Percentiles rank a stretch among this genome's conserved stretches.
Conservation (phyloP, 1,140 invertebrate species). For the Eufriesea mexicana region DNA sequence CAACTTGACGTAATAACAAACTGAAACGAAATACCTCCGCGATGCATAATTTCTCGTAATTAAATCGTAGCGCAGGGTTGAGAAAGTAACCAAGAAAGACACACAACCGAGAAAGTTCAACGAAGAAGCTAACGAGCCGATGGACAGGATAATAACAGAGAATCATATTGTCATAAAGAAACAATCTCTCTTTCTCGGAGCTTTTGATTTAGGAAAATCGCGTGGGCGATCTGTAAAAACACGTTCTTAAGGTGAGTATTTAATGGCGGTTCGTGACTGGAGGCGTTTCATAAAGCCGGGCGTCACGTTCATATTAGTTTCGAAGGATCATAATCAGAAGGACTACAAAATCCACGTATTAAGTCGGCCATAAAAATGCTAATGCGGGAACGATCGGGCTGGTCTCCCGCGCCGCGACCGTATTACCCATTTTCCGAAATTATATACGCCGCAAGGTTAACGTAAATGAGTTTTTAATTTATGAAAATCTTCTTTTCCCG, state of each 20-base stretch:
- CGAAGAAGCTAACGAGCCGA: neutral
- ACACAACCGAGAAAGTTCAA: neutral
- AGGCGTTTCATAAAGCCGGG: conserved; percentile 37
- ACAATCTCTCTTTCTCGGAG: neutral
- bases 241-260: conserved; percentile 26
- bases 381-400: conserved; percentile 38
- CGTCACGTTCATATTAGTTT: conserved; percentile 52
- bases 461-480: conserved; percentile 49
- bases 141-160: neutral
- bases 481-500: conserved; percentile 43
- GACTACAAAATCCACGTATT: conserved; percentile 46
- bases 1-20: too few relatives aligned
- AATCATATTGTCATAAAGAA: neutral
- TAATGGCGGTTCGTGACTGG: conserved; percentile 41
- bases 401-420: conserved; percentile 36
- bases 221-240: conserved; percentile 10
- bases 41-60: too few relatives aligned
- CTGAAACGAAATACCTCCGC: too few relatives aligned
- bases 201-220: conserved; percentile 16
- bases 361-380: conserved; percentile 49
- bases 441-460: conserved; percentile 38
- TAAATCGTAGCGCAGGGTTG: too few relatives aligned
- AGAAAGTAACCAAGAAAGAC: too few relatives aligned
- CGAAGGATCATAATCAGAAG: conserved; percentile 47
- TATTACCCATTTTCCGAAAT: conserved; percentile 48